phyloP scores from a whole-genome alignment of 2,888 invertebrate species.

The Erebia aethiops region DNA sequence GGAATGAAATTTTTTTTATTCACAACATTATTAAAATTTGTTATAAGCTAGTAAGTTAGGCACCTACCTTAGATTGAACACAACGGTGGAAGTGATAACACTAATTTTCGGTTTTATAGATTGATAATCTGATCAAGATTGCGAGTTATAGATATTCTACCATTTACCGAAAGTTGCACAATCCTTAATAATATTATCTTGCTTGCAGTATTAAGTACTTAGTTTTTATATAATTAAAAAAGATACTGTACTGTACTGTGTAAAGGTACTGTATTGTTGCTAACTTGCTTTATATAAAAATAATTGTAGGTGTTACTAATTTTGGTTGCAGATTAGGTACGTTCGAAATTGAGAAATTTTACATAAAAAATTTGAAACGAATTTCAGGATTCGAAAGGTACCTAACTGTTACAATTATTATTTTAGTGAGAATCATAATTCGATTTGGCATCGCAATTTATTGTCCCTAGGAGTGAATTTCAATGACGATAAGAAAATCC shows the following conservation, averaged over 20 bases:
- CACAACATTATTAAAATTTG: neutral
- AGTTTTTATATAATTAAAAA: neutral
- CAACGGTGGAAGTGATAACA: slow-evolving; percentile 15
- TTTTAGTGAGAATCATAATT: too few species aligned
- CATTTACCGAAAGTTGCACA: slow-evolving; percentile 34
- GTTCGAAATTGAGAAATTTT: too few species aligned
- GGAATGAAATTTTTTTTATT: neutral
- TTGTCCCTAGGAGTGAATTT: too few species aligned
- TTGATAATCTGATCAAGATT: slow-evolving; percentile 32
- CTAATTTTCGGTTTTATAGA: slow-evolving; percentile 28
- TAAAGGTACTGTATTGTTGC: neutral
- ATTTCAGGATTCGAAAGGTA: too few species aligned
- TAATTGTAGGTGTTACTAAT: too few species aligned
- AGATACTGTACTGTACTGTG: too few species aligned
- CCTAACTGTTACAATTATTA: too few species aligned
- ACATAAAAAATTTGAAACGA: too few species aligned
- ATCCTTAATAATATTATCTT: slow-evolving; percentile 18
- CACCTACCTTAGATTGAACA: neutral
- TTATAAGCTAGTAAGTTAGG: neutral
- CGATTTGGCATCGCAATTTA: too few species aligned
- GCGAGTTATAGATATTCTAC: slow-evolving; percentile 28
- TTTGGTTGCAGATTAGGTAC: too few species aligned
- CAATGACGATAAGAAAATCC: too few species aligned
- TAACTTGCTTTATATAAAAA: neutral
- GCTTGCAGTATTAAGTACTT: slow-evolving; percentile 11